These are phyloP conservation scores for Recurvirostra avosetta DNA, from an alignment of 2,113 vertebrate genomes.

Conservation along the genomic window DNA sequence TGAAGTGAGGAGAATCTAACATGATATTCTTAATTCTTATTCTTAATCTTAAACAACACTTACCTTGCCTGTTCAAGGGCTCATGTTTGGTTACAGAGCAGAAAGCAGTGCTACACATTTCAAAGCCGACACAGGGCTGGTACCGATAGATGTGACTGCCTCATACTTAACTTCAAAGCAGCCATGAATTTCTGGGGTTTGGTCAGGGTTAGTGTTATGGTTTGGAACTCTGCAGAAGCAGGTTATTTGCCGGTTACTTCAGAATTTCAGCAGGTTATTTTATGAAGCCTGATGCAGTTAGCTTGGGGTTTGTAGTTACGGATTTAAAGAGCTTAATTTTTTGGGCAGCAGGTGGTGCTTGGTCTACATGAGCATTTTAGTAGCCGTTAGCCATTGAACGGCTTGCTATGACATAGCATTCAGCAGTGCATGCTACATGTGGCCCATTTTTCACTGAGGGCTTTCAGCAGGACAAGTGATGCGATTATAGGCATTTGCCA, in stretches of 20 bases:
- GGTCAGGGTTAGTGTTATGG: neutral
- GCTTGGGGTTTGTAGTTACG: neutral
- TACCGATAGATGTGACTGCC: neutral
- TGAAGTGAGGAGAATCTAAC: neutral
- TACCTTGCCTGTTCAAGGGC: neutral
- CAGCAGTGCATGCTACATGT: rapidly evolving
- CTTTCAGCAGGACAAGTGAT: neutral
- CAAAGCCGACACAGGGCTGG: neutral
- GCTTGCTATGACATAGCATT: neutral
- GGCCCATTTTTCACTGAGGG: neutral
- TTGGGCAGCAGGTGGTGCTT: constrained; percentile 23
- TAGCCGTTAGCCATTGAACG: rapidly evolving
- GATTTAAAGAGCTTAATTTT: neutral
- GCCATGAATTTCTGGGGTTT: neutral
- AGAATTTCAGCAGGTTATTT: neutral
- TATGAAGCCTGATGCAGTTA: neutral
- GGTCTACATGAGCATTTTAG: neutral
- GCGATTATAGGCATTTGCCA: rapidly evolving
- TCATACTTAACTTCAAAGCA: neutral
- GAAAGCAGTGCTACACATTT: neutral
- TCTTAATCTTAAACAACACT: neutral
- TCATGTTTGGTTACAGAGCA: neutral
- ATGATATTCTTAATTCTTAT: neutral
- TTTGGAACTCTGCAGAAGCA: neutral
- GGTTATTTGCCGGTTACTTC: neutral